Evolutionary conservation across 2,888 invertebrate genomes (phyloP), one percentile per base, ranked within the genome.

Genomic region (Conus canariensis): DNA sequence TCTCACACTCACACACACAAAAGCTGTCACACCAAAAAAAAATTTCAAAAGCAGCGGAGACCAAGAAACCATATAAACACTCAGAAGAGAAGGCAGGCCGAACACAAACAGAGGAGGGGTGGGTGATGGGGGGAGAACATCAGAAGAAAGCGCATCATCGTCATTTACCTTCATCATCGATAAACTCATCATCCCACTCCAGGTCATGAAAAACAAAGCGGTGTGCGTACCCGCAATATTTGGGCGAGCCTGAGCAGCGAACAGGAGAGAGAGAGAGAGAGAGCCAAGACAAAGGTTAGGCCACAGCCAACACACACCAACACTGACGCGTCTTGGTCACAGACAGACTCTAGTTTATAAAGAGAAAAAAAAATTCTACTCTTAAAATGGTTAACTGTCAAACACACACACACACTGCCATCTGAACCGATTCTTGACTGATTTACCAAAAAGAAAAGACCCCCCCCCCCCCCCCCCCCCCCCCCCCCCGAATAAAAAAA

Each of bases 141-240:
- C 10, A 30, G 9, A 25, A 77, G 12, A 77, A 77, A 30, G 6
- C 9, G 9, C 77, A 30, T 10, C 77, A 30, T 30, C 22, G 25
- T 58, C 58, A 56, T 12, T 74, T 93, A 94, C 94, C 94, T 94
- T 94, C 94, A 90, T 94, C 94, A 92, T 93, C 94, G 89, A 92
- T 92, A 94, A 96, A 95, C 92, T 96, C 95, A 94, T 96, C 95
- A 90, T 96, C 96, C 96, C 96, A 96, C 92, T 96, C 96, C 94
- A 96, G 93, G 91, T 95, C 93, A 87, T 95, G 95, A 90, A 94
- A 94, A 70, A 93, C 92, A 94, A 95, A 95, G 90, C 91, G 93
- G 59, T 94, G 94, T 89, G 94, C 94, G 85, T 85, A 89, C 25
- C 85, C 85, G 25, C 89, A 77, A 85, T 64, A 89, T n/a, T 77